These are phyloP conservation scores for Lates japonicus DNA, from an alignment of 2,797 vertebrate genomes.

Conservation along the genomic window DNA sequence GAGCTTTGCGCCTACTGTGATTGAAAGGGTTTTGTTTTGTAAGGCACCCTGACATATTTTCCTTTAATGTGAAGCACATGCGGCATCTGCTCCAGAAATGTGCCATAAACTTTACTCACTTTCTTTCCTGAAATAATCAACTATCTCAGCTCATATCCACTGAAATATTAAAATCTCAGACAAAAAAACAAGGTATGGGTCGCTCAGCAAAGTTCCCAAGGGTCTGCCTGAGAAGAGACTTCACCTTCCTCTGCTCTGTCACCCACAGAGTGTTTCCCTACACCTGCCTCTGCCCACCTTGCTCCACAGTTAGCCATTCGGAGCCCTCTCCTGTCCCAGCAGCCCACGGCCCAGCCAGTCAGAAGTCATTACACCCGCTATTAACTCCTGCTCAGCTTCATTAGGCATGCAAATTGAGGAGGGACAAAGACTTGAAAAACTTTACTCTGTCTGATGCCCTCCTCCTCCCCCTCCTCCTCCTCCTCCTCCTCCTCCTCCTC, in stretches of 20 bases:
- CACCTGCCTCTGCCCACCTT: conserved; percentile 69
- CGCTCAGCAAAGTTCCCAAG: conserved; percentile 21
- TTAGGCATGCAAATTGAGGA: conserved; percentile 98
- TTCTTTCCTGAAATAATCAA: neutral
- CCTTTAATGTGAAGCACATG: neutral
- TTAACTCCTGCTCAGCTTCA: conserved; percentile 99
- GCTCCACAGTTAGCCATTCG: conserved; percentile 71
- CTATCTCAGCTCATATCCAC: neutral
- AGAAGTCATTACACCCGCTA: conserved; percentile 99
- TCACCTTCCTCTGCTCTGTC: conserved; percentile 37
- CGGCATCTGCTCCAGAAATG: neutral
- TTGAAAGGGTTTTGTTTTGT: neutral
- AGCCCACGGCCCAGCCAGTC: conserved; percentile 90
- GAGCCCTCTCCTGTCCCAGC: conserved; percentile 70
- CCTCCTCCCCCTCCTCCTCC: conserved; percentile 9
- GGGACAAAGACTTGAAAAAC: conserved; percentile 88
- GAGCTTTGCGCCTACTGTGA: neutral
- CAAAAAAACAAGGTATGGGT: neutral
- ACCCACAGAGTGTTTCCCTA: conserved; percentile 39
- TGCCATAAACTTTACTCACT: conserved; percentile 1
- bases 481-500: too few species aligned
- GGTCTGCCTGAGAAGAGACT: conserved; percentile 23
- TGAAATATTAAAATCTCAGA: neutral
- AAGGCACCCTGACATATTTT: neutral
- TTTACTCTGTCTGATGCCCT: conserved; percentile 83